Percentiles rank a stretch among this genome's conserved stretches.
phyloP scores from a whole-genome alignment of 1,140 invertebrate species.

The Asbolus verrucosus region DNA sequence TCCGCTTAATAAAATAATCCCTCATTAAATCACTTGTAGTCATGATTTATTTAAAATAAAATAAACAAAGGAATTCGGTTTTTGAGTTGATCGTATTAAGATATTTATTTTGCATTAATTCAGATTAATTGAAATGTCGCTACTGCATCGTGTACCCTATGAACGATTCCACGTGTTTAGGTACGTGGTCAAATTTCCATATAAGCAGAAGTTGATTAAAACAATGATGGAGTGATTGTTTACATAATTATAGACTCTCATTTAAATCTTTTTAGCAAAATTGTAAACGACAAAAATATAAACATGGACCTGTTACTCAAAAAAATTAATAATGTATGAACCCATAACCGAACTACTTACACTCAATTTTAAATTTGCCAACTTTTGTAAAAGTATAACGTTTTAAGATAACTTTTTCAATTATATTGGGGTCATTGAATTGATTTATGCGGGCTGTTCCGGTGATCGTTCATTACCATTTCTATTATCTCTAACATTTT shows the following conservation, averaged over 20 bases:
- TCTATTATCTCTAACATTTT: background rate
- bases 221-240: constrained; percentile 15
- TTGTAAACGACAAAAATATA: too few relatives aligned
- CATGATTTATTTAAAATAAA: background rate
- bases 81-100: background rate
- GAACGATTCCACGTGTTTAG: constrained; percentile 6
- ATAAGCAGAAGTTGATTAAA: constrained; percentile 19
- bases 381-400: too few relatives aligned
- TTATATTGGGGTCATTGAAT: constrained; percentile 18
- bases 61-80: background rate
- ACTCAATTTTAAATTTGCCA: too few relatives aligned
- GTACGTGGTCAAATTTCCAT: constrained; percentile 34
- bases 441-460: too few relatives aligned
- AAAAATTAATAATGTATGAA: too few relatives aligned
- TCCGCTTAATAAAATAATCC: too few relatives aligned
- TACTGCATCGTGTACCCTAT: background rate
- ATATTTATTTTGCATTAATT: background rate
- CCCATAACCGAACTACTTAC: background rate
- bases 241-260: constrained; percentile 8
- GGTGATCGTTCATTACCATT: too few relatives aligned
- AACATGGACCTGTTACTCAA: background rate
- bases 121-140: constrained; percentile 3
- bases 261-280: too few relatives aligned
- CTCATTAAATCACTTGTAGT: background rate
- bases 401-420: too few relatives aligned